phyloP scores from a whole-genome alignment of 2,113 vertebrate species.

The Calyptommatus sinebrachiatus region DNA sequence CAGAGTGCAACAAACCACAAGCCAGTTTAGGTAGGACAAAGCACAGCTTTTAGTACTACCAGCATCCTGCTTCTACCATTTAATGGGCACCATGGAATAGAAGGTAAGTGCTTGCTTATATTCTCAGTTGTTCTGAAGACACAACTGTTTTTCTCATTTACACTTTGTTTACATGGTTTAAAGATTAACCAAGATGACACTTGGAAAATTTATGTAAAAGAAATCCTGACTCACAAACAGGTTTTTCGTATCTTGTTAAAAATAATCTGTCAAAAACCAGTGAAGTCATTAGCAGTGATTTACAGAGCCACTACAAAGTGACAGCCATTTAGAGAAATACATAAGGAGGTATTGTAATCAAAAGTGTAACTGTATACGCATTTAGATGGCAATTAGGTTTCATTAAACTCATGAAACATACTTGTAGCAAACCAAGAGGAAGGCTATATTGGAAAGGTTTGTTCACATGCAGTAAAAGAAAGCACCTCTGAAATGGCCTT shows the following conservation, averaged over 20 bases:
- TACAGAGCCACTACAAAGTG: neutral
- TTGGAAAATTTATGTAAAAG: neutral
- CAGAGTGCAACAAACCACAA: too few species aligned
- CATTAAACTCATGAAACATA: neutral
- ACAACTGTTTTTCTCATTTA: neutral
- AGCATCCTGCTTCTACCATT: too few species aligned
- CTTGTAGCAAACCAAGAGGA: neutral
- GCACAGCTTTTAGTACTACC: too few species aligned
- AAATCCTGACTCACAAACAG: neutral
- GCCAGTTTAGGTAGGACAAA: too few species aligned
- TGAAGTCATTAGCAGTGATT: neutral
- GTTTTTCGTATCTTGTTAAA: neutral
- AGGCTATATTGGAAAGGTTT: neutral
- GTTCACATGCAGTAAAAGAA: too few species aligned
- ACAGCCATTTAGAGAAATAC: neutral
- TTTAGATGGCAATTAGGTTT: neutral
- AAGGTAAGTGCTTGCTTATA: conserved; percentile 9
- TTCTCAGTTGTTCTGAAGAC: neutral
- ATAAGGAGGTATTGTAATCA: neutral
- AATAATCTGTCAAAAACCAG: neutral
- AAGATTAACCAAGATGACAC: neutral
- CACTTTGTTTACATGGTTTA: neutral
- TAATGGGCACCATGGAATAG: neutral
- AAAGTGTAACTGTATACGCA: neutral
- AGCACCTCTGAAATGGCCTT: too few species aligned